These are phyloP conservation scores for Vultur gryphus DNA, from an alignment of 2,797 vertebrate species.

Conservation along the genomic window DNA sequence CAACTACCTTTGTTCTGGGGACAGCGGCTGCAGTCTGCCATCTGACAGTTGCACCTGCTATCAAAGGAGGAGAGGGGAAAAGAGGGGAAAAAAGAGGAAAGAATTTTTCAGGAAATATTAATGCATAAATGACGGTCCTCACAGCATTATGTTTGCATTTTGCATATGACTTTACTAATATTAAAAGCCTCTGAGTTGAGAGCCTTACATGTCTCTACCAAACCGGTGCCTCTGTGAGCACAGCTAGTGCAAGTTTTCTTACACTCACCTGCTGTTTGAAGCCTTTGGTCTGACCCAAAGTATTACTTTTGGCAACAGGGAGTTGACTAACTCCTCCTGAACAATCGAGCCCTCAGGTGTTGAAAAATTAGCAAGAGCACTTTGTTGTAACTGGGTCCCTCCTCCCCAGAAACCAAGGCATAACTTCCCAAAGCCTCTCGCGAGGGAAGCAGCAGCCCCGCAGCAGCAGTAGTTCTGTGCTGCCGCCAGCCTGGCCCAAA, in stretches of 20 bases:
- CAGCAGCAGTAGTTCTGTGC: background rate
- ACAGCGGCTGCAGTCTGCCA: slow-evolving; percentile 67
- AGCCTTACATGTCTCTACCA: background rate
- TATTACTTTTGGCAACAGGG: background rate
- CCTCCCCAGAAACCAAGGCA: background rate
- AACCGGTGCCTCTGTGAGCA: background rate
- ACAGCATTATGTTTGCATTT: background rate
- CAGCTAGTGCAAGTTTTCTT: background rate
- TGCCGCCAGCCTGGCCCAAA: background rate
- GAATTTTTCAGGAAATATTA: background rate
- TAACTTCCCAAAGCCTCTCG: background rate
- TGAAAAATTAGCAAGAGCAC: background rate
- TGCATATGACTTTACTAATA: background rate
- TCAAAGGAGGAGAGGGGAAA: background rate
- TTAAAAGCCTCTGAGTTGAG: background rate
- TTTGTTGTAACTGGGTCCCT: background rate
- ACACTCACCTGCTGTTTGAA: background rate
- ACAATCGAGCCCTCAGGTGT: background rate
- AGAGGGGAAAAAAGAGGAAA: background rate
- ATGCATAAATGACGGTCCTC: background rate
- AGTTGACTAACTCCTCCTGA: background rate
- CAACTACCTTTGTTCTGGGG: slow-evolving; percentile 79
- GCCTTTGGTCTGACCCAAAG: background rate
- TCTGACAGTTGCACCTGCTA: slow-evolving; percentile 73
- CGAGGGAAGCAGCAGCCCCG: background rate